These are phyloP conservation scores for Agonopterix arenella DNA, from an alignment of 2,888 invertebrate species.

Conservation along the genomic window DNA sequence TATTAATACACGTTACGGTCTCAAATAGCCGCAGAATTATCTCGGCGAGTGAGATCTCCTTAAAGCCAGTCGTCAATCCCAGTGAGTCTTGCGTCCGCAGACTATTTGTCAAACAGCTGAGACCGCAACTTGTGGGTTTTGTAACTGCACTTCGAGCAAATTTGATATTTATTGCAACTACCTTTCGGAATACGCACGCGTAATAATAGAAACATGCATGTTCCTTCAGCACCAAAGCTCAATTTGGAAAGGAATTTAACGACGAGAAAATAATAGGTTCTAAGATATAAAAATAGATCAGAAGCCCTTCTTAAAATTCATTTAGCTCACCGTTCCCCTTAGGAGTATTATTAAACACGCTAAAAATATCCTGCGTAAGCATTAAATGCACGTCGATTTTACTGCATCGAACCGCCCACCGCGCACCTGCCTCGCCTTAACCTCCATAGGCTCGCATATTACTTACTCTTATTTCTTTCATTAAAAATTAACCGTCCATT, in stretches of 20 bases:
- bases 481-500: constrained; percentile 23
- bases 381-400: constrained; percentile 40
- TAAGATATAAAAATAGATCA: constrained; percentile 32
- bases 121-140: constrained; percentile 53
- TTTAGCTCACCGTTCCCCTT: constrained; percentile 34
- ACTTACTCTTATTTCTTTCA: constrained; percentile 20
- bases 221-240: constrained; percentile 26
- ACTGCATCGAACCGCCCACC: constrained; percentile 35
- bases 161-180: constrained; percentile 58
- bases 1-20: constrained; percentile 25
- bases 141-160: constrained; percentile 58
- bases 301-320: constrained; percentile 33
- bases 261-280: constrained; percentile 14
- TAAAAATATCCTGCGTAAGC: constrained; percentile 54
- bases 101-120: constrained; percentile 55
- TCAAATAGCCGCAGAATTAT: constrained; percentile 15
- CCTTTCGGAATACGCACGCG: constrained; percentile 50
- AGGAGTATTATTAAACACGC: constrained; percentile 39
- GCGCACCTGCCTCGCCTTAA: constrained; percentile 48
- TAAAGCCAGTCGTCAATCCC: constrained; percentile 20
- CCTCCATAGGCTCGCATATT: constrained; percentile 19
- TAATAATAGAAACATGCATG: constrained; percentile 40
- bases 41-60: constrained; percentile 9
- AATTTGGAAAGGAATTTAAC: not conserved
- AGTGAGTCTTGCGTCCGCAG: constrained; percentile 32